Conservation (phyloP, 1,140 invertebrate genomes). For the Rhizoglyphus robini region DNA sequence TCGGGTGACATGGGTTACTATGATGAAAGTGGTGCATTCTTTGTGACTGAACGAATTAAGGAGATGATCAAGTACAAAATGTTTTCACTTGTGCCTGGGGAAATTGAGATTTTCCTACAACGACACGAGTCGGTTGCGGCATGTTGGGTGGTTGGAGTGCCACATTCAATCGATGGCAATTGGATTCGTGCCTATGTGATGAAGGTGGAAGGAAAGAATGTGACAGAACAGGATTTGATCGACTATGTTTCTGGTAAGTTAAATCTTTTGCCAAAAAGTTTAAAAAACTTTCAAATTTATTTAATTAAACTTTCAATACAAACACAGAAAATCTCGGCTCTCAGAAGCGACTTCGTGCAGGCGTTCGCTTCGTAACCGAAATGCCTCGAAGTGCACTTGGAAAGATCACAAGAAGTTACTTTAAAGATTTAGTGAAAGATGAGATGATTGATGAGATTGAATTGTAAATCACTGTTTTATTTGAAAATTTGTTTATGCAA, state of each 20-base stretch:
- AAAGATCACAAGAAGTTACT: slow-evolving; percentile 25
- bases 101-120: background rate
- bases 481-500: too few relatives aligned
- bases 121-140: background rate
- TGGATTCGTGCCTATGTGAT: slow-evolving; percentile 2
- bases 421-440: slow-evolving; percentile 13
- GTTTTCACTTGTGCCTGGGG: background rate
- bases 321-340: slow-evolving; percentile 27
- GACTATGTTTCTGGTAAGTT: background rate
- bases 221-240: slow-evolving; percentile 1
- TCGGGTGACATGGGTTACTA: slow-evolving; percentile 36
- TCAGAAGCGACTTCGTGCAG: slow-evolving; percentile 31
- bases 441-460: too few relatives aligned
- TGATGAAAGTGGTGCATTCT: slow-evolving; percentile 25
- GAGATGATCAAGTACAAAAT: slow-evolving; percentile 7
- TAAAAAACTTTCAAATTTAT: too few relatives aligned
- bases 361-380: slow-evolving; percentile 29
- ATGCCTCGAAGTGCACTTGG: slow-evolving; percentile 31
- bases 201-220: background rate
- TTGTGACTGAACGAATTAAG: slow-evolving; percentile 26
- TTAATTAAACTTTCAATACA: background rate
- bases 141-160: background rate
- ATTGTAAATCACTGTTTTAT: too few relatives aligned
- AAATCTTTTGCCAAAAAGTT: too few relatives aligned
- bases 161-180: background rate